Conservation (phyloP, 2,113 vertebrate genomes). For the Marmota monax region DNA sequence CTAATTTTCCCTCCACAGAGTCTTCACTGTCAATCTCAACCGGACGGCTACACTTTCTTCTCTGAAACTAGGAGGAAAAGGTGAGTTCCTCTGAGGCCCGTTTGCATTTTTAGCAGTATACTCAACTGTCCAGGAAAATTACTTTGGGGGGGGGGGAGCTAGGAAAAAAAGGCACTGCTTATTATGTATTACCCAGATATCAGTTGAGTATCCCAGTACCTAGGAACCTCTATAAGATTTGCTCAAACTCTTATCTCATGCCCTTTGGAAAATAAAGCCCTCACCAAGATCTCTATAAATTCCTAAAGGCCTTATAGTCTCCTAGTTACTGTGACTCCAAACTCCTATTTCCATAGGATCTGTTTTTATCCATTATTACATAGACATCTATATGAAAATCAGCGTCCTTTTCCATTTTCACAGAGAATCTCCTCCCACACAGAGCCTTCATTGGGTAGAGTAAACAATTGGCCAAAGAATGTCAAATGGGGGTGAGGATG, state of each 20-base stretch:
- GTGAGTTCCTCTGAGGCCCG: constrained; percentile 59
- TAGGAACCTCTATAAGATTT: background rate
- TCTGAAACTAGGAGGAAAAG: background rate
- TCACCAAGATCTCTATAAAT: background rate
- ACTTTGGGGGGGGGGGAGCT: background rate
- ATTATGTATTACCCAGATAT: background rate
- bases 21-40: background rate
- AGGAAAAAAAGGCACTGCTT: background rate
- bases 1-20: constrained; percentile 58
- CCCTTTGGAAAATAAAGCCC: background rate
- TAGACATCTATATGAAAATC: background rate
- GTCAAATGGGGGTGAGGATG: background rate
- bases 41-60: background rate
- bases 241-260: background rate
- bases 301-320: background rate
- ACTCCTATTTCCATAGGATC: background rate
- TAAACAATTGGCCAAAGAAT: background rate
- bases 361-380: background rate
- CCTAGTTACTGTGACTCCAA: background rate
- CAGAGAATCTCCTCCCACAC: background rate
- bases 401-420: background rate
- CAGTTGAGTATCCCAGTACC: background rate
- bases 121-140: background rate
- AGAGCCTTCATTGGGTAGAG: background rate
- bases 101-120: background rate